Evolutionary conservation across 2,113 vertebrate species (phyloP).

Genomic region (Neodontobutis hainanensis): DNA sequence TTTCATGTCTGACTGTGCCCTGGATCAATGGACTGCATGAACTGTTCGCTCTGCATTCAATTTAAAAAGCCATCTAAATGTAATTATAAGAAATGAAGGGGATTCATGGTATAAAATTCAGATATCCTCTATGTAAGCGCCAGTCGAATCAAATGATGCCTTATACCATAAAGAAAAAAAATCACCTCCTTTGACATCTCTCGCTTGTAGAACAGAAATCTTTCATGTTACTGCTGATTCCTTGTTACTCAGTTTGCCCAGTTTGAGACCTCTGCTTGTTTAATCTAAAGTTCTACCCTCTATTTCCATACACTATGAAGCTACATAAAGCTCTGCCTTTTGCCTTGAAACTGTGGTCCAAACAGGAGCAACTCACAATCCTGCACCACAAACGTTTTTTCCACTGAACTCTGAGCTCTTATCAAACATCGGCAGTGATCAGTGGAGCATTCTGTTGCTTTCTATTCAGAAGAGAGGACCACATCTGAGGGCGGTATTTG

Average conservation of each 20-base stretch:
- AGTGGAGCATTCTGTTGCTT: slow-evolving; percentile 45
- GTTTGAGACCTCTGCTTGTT: not conserved
- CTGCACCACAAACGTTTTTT: not conserved
- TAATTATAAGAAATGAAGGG: too few relatives aligned
- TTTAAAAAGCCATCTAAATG: not conserved
- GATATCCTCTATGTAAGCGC: not conserved
- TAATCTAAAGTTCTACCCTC: not conserved
- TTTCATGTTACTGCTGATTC: not conserved
- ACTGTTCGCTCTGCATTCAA: not conserved
- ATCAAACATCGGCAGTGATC: slow-evolving; percentile 40
- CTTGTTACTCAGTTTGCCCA: not conserved
- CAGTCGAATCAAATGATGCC: not conserved
- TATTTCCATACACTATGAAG: not conserved
- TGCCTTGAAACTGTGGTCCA: not conserved
- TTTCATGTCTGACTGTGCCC: not conserved
- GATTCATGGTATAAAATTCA: too few relatives aligned
- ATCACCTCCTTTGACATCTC: not conserved
- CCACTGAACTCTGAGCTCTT: slow-evolving; percentile 16
- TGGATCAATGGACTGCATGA: not conserved
- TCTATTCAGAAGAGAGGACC: slow-evolving; percentile 36
- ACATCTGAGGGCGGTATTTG: slow-evolving; percentile 45
- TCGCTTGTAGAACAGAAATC: not conserved
- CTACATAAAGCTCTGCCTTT: not conserved
- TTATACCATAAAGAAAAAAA: not conserved
- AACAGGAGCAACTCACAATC: slow-evolving; percentile 6